Conservation (phyloP, 2,113 vertebrate genomes). For the Sebastes schlegelii region DNA sequence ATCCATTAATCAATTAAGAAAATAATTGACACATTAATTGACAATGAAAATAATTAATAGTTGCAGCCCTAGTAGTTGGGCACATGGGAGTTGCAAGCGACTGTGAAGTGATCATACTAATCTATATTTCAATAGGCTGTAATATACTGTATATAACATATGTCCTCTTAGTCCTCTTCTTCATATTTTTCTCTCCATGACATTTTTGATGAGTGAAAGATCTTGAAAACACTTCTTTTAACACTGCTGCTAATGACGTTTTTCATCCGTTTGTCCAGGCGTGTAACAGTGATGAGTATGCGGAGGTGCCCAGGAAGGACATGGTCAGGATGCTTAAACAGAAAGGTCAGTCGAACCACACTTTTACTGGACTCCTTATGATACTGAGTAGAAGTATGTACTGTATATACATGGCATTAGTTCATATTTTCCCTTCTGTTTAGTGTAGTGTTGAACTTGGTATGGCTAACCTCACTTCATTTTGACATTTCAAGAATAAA, state of each 20-base stretch:
- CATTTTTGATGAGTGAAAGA: not conserved
- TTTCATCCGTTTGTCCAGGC: constrained; percentile 75
- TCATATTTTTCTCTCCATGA: not conserved
- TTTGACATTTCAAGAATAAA: not conserved
- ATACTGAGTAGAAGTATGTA: not conserved
- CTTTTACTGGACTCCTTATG: not conserved
- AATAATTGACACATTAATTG: no score
- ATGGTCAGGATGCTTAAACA: constrained; percentile 82
- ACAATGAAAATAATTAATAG: no score
- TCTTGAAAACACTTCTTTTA: not conserved
- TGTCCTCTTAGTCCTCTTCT: not conserved
- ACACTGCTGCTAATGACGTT: not conserved
- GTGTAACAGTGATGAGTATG: constrained; percentile 87
- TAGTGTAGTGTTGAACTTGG: not conserved
- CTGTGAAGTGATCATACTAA: not conserved
- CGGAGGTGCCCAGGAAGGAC: constrained; percentile 83
- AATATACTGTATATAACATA: not conserved
- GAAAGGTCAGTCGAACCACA: constrained; percentile 58
- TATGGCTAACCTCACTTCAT: not conserved
- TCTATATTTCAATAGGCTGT: not conserved
- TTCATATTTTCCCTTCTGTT: not conserved
- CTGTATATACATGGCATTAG: not conserved
- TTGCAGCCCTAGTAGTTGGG: not conserved
- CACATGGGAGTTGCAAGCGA: not conserved
- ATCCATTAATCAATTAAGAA: no score